Evolutionary conservation across 2,797 vertebrate species (phyloP).

Genomic region (Delichon dasypus): DNA sequence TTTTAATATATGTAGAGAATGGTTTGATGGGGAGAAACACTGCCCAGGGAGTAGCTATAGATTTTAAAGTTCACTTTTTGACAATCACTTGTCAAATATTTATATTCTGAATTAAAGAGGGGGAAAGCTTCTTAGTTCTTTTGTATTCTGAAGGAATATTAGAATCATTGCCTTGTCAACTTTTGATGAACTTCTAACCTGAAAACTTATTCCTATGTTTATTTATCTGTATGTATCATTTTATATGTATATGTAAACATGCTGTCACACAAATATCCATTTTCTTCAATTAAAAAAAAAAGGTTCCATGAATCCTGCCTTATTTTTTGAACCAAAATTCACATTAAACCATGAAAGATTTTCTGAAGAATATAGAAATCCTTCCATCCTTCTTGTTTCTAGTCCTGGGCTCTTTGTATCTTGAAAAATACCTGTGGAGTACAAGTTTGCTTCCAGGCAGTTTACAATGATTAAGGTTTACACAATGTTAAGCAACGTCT

Average conservation of each 20-base stretch:
- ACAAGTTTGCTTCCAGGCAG: background rate
- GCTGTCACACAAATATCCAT: background rate
- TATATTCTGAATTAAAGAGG: background rate
- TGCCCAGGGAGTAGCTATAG: background rate
- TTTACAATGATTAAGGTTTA: background rate
- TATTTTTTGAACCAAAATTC: background rate
- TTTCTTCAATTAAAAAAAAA: background rate
- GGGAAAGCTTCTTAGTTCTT: background rate
- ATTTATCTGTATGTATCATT: background rate
- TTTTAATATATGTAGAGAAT: background rate
- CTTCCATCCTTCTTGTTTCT: background rate
- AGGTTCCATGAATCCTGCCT: background rate
- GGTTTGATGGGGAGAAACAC: background rate
- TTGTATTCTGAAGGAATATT: background rate
- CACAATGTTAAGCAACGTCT: background rate
- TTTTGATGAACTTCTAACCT: background rate
- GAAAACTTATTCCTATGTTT: background rate
- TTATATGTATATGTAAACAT: background rate
- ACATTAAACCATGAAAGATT: background rate
- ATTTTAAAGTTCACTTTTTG: background rate
- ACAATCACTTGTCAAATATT: background rate
- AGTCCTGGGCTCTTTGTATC: background rate
- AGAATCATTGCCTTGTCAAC: background rate
- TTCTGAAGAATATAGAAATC: background rate
- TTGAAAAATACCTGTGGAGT: background rate